These are phyloP conservation scores for Sitta carolinensis DNA, from an alignment of 2,797 vertebrate genomes.

Conservation along the genomic window DNA sequence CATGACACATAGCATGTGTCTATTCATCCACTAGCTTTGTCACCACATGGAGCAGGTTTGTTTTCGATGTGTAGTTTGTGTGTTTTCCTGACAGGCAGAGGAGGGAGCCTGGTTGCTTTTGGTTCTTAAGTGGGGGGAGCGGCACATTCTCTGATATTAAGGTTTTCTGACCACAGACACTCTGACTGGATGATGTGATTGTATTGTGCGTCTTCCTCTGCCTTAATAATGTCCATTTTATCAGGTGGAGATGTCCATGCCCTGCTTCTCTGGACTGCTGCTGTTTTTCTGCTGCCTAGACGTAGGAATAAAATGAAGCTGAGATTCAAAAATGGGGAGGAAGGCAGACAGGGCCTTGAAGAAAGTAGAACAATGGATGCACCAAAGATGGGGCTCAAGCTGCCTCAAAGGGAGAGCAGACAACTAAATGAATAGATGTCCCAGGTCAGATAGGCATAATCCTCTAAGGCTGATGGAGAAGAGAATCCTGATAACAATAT, in stretches of 20 bases:
- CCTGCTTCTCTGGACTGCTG: not conserved
- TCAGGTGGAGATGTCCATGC: not conserved
- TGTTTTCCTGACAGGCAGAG: not conserved
- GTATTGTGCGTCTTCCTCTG: not conserved
- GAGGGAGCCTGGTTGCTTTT: not conserved
- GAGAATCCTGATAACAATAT: not conserved
- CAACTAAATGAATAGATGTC: not conserved
- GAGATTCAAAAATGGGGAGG: not conserved
- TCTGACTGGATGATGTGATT: not conserved
- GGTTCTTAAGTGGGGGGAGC: not conserved
- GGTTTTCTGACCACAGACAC: not conserved
- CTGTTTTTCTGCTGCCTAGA: not conserved
- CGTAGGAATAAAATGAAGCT: not conserved
- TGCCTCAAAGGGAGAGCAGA: not conserved
- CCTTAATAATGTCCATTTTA: not conserved
- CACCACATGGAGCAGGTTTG: not conserved
- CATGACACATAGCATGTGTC: rapidly evolving
- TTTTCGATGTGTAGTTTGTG: not conserved
- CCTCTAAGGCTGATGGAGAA: not conserved
- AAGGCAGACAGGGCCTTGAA: not conserved
- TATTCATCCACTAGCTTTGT: not conserved
- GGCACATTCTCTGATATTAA: not conserved
- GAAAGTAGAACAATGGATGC: not conserved
- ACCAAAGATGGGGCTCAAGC: not conserved
- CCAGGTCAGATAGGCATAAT: not conserved